Evolutionary conservation across 2,888 invertebrate species (phyloP), one percentile per base, ranked within the genome.

Genomic region (Spodoptera picta): DNA sequence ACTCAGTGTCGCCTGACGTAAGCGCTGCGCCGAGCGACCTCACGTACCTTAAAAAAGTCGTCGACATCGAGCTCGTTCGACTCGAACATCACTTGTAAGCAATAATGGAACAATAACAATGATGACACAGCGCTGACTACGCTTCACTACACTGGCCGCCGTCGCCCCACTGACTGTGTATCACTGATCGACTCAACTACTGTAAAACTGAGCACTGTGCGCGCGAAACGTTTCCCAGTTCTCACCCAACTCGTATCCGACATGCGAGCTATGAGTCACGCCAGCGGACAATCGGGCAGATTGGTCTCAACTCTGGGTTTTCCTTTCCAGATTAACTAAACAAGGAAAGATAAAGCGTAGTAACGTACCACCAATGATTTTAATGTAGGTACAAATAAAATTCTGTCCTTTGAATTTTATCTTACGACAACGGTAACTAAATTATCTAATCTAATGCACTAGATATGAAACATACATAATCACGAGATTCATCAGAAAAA

Each of bases 21-120:
- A 73, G 36, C 36, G 36, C 36, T 9, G 5, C 27, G 27, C 27
- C 27, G 27, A 36, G 36, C 67, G 56, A 23, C 58, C 45, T 47
- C 66, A 77, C 80, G 64, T 77, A 82, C 83, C 80, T 80, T 77
- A 71, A 65, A 78, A 24, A 65, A 68, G 53, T 80, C 77, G 58
- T 82, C 73, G 31, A 70, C 70, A 45, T 74, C 69, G 62, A 68
- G 69, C 50, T 74, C 73, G 55, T 64, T 64, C 53, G 57, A 66
- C 46, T 70, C 66, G 69, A 72, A 73, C 83, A 83, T 83, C 73
- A 75, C 74, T 69, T 42, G 3, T 3, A 27, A 27, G 23, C 41
- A 74, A 65, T 36, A 56, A 56, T 24, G 48, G 56, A 57, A 75
- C 59, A 75, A 75, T 70, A 71, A 75, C 56, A 70, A 63, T 47